Evolutionary conservation across 1,140 invertebrate genomes (phyloP).

Genomic region (Diprion similis): DNA sequence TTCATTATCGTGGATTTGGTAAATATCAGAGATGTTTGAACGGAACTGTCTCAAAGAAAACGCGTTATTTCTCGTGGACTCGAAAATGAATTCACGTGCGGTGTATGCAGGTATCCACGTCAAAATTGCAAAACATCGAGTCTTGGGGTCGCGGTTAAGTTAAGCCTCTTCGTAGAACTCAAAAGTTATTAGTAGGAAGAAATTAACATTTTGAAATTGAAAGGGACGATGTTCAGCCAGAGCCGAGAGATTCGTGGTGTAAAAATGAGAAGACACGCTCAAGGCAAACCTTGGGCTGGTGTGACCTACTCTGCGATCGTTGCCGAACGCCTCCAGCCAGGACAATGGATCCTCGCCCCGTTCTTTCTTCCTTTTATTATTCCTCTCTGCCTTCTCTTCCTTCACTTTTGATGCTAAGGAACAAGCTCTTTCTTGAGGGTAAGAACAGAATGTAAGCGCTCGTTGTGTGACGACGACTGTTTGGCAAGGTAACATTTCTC

Average conservation of each 20-base stretch:
- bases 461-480: not conserved
- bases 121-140: no score
- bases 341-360: not conserved
- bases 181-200: not conserved
- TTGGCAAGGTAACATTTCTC: not conserved
- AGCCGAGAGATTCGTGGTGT: not conserved
- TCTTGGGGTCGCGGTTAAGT: not conserved
- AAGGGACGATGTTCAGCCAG: not conserved
- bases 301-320: not conserved
- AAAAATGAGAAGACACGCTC: conserved; percentile 18
- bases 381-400: conserved; percentile 5
- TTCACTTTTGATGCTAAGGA: conserved; percentile 9
- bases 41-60: not conserved
- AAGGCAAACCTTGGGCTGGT: not conserved
- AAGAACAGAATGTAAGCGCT: not conserved
- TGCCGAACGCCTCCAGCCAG: not conserved
- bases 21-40: conserved; percentile 19
- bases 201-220: not conserved
- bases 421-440: not conserved
- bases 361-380: conserved; percentile 13
- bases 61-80: not conserved
- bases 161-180: not conserved
- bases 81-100: no score
- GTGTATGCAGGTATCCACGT: not conserved
- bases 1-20: conserved; percentile 27